Conservation (phyloP, 2,797 vertebrate species). For the Podargus strigoides region DNA sequence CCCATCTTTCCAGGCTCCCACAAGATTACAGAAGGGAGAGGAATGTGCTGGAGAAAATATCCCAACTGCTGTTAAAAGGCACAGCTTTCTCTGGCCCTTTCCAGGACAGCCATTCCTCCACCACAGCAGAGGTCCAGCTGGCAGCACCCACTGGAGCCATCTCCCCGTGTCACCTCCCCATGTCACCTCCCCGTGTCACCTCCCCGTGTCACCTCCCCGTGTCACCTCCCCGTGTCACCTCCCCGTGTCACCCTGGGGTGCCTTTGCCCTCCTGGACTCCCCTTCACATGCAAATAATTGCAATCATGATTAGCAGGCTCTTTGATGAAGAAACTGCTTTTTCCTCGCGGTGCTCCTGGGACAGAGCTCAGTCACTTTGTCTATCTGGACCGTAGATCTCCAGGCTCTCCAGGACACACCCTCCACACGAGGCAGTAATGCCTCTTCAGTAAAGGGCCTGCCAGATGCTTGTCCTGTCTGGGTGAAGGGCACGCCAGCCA, state of each 20-base stretch:
- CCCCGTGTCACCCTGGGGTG: not conserved
- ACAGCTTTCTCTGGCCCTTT: not conserved
- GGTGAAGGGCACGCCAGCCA: not conserved
- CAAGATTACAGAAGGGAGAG: conserved; percentile 14
- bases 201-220: not conserved
- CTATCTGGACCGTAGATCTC: conserved; percentile 55
- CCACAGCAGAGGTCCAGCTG: not conserved
- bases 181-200: not conserved
- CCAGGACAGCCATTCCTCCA: not conserved
- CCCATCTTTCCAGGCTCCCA: not conserved
- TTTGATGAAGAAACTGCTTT: conserved; percentile 7
- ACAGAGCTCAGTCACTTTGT: conserved; percentile 14
- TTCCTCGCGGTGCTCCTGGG: not conserved
- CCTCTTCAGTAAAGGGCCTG: conserved; percentile 15
- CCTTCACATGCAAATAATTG: conserved; percentile 10
- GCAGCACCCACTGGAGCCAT: not conserved
- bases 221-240: not conserved
- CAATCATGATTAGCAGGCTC: not conserved
- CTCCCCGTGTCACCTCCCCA: not conserved
- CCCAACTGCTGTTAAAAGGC: conserved; percentile 48
- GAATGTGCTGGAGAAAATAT: conserved; percentile 18
- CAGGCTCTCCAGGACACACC: conserved; percentile 9
- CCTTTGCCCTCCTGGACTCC: not conserved
- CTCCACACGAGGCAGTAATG: not conserved
- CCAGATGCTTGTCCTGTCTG: conserved; percentile 50